Percentiles rank a stretch among this genome's conserved stretches.
Evolutionary conservation across 2,888 invertebrate species (phyloP).

Genomic region (Acrocera orbiculus): DNA sequence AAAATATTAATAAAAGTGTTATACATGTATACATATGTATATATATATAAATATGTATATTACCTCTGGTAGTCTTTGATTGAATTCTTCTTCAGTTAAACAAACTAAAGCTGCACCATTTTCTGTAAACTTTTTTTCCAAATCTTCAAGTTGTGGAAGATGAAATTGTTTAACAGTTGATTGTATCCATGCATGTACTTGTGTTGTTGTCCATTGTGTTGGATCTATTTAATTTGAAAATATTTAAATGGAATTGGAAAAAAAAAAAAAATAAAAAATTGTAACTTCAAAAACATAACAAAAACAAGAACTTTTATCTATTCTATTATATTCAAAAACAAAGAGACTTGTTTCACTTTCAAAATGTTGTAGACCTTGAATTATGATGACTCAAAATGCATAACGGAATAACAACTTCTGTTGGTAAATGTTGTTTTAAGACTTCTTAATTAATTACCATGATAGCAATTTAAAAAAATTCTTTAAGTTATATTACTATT

Average conservation of each 20-base stretch:
- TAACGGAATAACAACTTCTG: too few relatives aligned
- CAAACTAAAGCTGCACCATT: conserved; percentile 58
- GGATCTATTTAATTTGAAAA: conserved; percentile 49
- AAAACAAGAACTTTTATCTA: too few relatives aligned
- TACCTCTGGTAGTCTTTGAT: conserved; percentile 67
- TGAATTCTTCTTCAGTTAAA: conserved; percentile 72
- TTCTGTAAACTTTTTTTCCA: conserved; percentile 62
- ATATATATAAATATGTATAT: conserved; percentile 15
- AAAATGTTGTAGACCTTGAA: too few relatives aligned
- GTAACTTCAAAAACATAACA: background rate
- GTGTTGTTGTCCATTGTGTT: conserved; percentile 62
- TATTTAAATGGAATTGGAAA: conserved; percentile 2
- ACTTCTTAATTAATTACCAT: too few relatives aligned
- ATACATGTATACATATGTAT: too few relatives aligned
- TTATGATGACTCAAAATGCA: too few relatives aligned
- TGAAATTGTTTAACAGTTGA: conserved; percentile 72
- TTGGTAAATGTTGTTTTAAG: too few relatives aligned
- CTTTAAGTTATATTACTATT: too few relatives aligned
- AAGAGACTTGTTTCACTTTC: too few relatives aligned
- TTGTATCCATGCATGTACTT: conserved; percentile 78
- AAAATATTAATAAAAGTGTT: too few relatives aligned
- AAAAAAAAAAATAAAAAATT: conserved; percentile 2
- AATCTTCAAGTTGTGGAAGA: conserved; percentile 50
- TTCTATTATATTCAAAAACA: too few relatives aligned
- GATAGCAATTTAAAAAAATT: too few relatives aligned